Base-by-base conservation (phyloP, 30 jellyfish, hydroid and myxozoan species). In the Aurelia sp. region DNA sequence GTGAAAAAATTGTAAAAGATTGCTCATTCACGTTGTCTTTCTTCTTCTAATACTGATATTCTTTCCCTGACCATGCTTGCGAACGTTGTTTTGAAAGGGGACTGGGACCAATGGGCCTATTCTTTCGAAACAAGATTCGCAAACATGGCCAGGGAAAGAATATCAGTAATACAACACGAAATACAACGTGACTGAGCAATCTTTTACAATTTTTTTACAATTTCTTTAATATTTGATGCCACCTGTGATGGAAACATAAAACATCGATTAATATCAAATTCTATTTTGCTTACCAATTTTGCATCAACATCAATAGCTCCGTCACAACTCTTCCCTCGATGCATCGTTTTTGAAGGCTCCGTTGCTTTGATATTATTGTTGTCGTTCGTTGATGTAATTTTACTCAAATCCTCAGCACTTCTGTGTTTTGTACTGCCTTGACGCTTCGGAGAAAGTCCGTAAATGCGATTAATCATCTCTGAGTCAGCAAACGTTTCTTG, bases 261-360 rank as follows among this genome's bases (percentile, higher is more conserved):
- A 3, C 13, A 19, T 61, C 27, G 3, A 61, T 61, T 2, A 61
- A 76, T 8, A 52, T 31, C 22, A 63, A 27, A 8, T 51, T 5
- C 13, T n/a, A 11, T 61, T 22, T 8, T 8, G 50, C 94, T 80
- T 81, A 92, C 98, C 97, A 92, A 61, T 78, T 86, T 92, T 2
- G 98, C 98, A 74, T 92, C 98, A 20, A 91, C 98, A 19, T 92
- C 98, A 18, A 92, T 40, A 20, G 82, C 63, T 5, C 48, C 21
- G 15, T 47, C 53, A 11, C 67, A 17, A 35, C 27, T 40, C 27
- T 69, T 71, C 38, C 41, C 22, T 19, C 61, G n/a, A 17, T 24
- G n/a, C 8, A 30, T n/a, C 50, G 76, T n/a, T 5, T 48, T 53
- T 3, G 19, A 74, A 13, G 73, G 47, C 1, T 70, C 16, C 19